Percentiles rank a stretch among this genome's conserved stretches.
These are phyloP conservation scores for Hypotaenidia okinawae DNA, from an alignment of 2,797 vertebrate genomes.

Conservation along the genomic window DNA sequence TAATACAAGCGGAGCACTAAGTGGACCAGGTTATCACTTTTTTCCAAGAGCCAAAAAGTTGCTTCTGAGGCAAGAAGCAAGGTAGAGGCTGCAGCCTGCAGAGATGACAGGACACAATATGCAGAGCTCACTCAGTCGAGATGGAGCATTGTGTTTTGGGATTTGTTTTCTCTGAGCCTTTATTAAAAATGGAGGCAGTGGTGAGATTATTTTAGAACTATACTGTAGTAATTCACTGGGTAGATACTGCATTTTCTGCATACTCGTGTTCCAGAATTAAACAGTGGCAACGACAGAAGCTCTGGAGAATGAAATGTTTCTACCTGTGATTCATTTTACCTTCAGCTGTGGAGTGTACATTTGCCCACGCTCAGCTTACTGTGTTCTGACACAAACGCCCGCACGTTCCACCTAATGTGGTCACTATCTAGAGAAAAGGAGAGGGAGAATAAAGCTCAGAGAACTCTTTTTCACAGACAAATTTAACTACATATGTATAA, in stretches of 20 bases:
- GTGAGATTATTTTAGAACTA: neutral
- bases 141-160: neutral
- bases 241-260: neutral
- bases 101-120: neutral
- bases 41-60: neutral
- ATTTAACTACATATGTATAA: too few relatives aligned
- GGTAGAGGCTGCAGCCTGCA: neutral
- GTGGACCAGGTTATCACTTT: neutral
- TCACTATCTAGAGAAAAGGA: neutral
- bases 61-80: neutral
- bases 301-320: neutral
- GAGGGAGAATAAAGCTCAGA: neutral
- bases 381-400: fast-evolving
- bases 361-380: neutral
- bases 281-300: neutral
- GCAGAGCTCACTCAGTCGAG: neutral
- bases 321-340: neutral
- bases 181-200: neutral
- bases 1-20: neutral
- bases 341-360: neutral
- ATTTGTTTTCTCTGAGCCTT: neutral
- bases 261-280: neutral
- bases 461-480: neutral
- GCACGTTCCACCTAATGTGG: neutral
- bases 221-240: neutral